Evolutionary conservation across 1,140 invertebrate species (phyloP).

Genomic region (Goniozus legneri): DNA sequence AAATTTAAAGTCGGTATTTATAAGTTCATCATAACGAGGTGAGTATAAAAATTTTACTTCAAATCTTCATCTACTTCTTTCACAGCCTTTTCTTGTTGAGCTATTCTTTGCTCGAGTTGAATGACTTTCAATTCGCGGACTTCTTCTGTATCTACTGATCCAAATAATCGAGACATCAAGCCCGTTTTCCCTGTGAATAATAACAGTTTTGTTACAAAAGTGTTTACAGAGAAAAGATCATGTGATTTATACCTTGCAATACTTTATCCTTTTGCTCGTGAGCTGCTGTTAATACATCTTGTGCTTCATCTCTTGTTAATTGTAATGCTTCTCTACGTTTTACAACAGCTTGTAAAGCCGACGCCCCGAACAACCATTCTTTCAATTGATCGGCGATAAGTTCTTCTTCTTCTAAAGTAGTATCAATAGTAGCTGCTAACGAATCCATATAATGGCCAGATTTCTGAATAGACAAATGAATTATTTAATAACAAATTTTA

Average conservation of each 20-base stretch:
- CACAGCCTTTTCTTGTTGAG: slow-evolving; percentile 61
- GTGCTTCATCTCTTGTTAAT: slow-evolving; percentile 67
- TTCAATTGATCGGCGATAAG: slow-evolving; percentile 80
- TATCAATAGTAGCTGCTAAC: slow-evolving; percentile 72
- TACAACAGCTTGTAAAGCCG: slow-evolving; percentile 71
- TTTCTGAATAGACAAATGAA: slow-evolving; percentile 53
- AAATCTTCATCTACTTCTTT: slow-evolving; percentile 61
- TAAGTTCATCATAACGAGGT: slow-evolving; percentile 2
- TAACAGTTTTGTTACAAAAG: background rate
- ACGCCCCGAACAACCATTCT: slow-evolving; percentile 77
- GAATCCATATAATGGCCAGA: slow-evolving; percentile 73
- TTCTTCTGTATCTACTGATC: slow-evolving; percentile 76
- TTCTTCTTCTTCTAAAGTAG: slow-evolving; percentile 77
- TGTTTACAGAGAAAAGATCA: background rate
- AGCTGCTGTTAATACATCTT: slow-evolving; percentile 59
- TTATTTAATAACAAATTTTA: slow-evolving; percentile 7
- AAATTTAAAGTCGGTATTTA: slow-evolving; percentile 3
- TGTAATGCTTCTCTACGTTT: slow-evolving; percentile 72
- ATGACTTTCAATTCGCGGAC: slow-evolving; percentile 70
- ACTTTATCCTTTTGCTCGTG: slow-evolving; percentile 59
- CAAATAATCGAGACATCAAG: slow-evolving; percentile 71
- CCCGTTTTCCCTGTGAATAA: slow-evolving; percentile 61
- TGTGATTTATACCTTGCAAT: slow-evolving; percentile 45
- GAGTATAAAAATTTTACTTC: slow-evolving; percentile 59
- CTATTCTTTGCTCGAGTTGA: slow-evolving; percentile 71